phyloP scores from a whole-genome alignment of 2,888 invertebrate genomes.

The Busseola fusca region DNA sequence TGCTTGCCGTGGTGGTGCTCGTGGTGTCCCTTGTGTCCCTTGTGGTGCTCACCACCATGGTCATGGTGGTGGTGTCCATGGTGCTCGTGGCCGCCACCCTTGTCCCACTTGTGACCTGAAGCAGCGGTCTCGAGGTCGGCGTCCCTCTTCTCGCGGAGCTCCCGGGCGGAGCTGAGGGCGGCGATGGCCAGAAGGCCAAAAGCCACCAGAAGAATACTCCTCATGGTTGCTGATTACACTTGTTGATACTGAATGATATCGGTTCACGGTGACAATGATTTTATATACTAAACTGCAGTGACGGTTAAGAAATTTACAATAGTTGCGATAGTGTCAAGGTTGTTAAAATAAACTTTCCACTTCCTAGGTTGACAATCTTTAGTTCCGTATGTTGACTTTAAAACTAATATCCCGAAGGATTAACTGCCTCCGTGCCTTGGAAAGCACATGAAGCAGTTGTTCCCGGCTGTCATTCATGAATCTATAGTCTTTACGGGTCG shows the following conservation, averaged over 20 bases:
- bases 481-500: no score
- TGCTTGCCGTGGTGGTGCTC: constrained; percentile 90
- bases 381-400: background rate
- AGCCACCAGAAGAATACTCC: constrained; percentile 71
- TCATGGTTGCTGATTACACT: constrained; percentile 73
- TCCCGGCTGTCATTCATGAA: no score
- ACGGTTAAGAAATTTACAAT: constrained; percentile 69
- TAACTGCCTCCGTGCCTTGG: background rate
- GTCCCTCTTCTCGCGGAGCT: constrained; percentile 81
- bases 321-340: constrained; percentile 71
- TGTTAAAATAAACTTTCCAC: constrained; percentile 47
- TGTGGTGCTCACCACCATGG: constrained; percentile 90
- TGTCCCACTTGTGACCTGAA: constrained; percentile 78
- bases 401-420: background rate
- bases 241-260: constrained; percentile 68
- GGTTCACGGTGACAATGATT: constrained; percentile 67
- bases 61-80: constrained; percentile 90
- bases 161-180: constrained; percentile 82
- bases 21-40: constrained; percentile 91
- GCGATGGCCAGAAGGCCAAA: constrained; percentile 83
- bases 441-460: no score
- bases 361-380: constrained; percentile 40
- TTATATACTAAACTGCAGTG: constrained; percentile 72
- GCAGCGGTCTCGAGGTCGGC: constrained; percentile 87
- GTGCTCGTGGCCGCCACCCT: constrained; percentile 87